Base-by-base conservation (phyloP, 2,113 vertebrate species). In the Eudorcas thomsonii region DNA sequence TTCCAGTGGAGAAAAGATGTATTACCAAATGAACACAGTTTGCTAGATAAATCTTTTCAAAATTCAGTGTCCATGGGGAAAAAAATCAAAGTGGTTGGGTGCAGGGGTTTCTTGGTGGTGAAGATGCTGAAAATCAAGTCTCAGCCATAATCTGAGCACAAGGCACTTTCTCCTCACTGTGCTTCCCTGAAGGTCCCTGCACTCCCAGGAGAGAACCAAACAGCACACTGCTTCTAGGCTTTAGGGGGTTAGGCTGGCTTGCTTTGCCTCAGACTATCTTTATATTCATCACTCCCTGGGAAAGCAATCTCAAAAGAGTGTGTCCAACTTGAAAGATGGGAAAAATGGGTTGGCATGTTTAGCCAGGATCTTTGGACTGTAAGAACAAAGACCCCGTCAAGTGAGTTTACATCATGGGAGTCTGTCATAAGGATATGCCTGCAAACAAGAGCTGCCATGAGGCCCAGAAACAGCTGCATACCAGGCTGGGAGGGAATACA, bases 1-100 rank as follows among this genome's bases (percentile, higher is more conserved):
- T 89, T 93, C n/a, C 19, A 59, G 30, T 30, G 28, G 45, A 21
- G 52, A 97, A 92, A 88, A 62, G 26, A 96, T 71, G 26, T 84
- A 62, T 39, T 90, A 84, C 43, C 52, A 90, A 90, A 88, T 52
- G 48, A 93, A 94, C n/a, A 86, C 8, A 33, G 15, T 85, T 86
- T 95, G n/a, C 88, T 90, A 67, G 15, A 83, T 60, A 85, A 91
- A 86, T 64, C 21, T 93, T 89, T 91, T 90, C 50, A 82, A 90
- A 86, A 94, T 21, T 45, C 67, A n/a, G 36, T 64, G 57, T 88
- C 45, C 7, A 23, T 30, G 19, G 19, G 84, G 88, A 45, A 96
- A 62, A 95, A 82, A 94, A 59, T 36, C 2, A 12, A 80, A 92
- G 87, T 84, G 11, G 16, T 55, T 96, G 30, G 26, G 30, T 64